A percentile compares a stretch with the other conserved stretches of the same genome.
These are phyloP conservation scores for Drosophila obscura DNA, from an alignment of 1,140 invertebrate species.

Conservation along the genomic window DNA sequence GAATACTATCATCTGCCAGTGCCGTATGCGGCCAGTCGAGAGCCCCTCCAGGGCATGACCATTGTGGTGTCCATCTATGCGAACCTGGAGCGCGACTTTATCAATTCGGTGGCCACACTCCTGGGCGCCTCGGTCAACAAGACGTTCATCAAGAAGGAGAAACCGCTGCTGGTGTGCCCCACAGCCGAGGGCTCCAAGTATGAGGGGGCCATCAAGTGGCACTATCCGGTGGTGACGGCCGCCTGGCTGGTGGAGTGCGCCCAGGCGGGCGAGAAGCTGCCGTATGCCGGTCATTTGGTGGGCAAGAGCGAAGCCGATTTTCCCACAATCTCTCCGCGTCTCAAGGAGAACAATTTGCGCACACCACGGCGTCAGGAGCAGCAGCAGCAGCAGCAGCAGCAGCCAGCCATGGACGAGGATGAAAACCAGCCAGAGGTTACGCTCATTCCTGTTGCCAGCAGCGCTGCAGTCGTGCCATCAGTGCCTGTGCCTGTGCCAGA, in stretches of 20 bases:
- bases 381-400: not conserved
- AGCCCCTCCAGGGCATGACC: constrained; percentile 88
- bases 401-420: constrained; percentile 11
- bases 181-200: constrained; percentile 91
- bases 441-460: not conserved
- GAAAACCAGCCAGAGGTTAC: constrained; percentile 36
- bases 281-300: constrained; percentile 87
- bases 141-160: constrained; percentile 85
- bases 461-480: not conserved
- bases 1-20: constrained; percentile 88
- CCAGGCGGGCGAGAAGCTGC: constrained; percentile 84
- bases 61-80: constrained; percentile 91
- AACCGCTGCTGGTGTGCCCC: constrained; percentile 88
- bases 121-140: constrained; percentile 88
- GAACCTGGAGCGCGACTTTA: constrained; percentile 88
- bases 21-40: constrained; percentile 79
- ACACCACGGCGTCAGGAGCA: constrained; percentile 9
- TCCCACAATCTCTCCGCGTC: constrained; percentile 52
- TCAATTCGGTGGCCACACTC: constrained; percentile 87
- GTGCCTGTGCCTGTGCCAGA: constrained; percentile 23
- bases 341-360: constrained; percentile 45
- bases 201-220: constrained; percentile 92
- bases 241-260: constrained; percentile 92
- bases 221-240: constrained; percentile 88
- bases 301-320: constrained; percentile 84